Evolutionary conservation across 2,888 invertebrate genomes (phyloP).

Genomic region (Yponomeuta malinellus): DNA sequence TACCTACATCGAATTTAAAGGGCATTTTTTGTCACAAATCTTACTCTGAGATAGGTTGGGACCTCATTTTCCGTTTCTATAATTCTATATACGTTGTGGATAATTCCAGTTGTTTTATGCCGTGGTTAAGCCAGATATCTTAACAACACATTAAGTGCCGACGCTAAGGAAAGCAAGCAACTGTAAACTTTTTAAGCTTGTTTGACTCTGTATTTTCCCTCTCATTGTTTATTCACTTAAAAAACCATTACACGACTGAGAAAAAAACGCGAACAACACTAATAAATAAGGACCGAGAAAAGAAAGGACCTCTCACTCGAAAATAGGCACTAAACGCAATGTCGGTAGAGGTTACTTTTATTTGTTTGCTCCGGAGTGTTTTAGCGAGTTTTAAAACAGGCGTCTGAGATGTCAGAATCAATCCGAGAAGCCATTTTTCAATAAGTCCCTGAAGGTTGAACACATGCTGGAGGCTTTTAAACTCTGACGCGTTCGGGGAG

Average conservation of each 20-base stretch:
- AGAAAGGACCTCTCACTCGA: slow-evolving; percentile 26
- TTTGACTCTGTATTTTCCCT: slow-evolving; percentile 5
- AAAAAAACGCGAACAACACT: slow-evolving; percentile 47
- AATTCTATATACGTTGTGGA: too few species aligned
- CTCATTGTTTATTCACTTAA: slow-evolving; percentile 68
- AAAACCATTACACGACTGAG: slow-evolving; percentile 61
- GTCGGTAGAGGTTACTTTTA: background rate
- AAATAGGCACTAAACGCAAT: slow-evolving; percentile 4
- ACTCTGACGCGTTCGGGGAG: slow-evolving; percentile 46
- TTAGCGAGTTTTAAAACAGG: slow-evolving; percentile 58
- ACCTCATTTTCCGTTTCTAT: too few species aligned
- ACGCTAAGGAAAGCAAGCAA: background rate
- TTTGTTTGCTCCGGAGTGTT: slow-evolving; percentile 30
- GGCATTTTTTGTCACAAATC: too few species aligned
- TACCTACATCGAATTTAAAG: too few species aligned
- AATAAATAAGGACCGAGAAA: slow-evolving; percentile 57
- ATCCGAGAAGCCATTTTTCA: slow-evolving; percentile 70
- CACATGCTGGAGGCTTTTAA: slow-evolving; percentile 66
- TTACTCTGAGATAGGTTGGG: too few species aligned
- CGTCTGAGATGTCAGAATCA: slow-evolving; percentile 62
- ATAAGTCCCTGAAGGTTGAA: slow-evolving; percentile 50
- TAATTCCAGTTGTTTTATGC: too few species aligned
- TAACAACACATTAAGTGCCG: background rate
- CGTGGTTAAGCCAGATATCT: too few species aligned
- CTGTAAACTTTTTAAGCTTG: slow-evolving; percentile 27